Percentiles rank a stretch among this genome's conserved stretches.
Evolutionary conservation across 2,113 vertebrate species (phyloP).

Genomic region (Merops nubicus): DNA sequence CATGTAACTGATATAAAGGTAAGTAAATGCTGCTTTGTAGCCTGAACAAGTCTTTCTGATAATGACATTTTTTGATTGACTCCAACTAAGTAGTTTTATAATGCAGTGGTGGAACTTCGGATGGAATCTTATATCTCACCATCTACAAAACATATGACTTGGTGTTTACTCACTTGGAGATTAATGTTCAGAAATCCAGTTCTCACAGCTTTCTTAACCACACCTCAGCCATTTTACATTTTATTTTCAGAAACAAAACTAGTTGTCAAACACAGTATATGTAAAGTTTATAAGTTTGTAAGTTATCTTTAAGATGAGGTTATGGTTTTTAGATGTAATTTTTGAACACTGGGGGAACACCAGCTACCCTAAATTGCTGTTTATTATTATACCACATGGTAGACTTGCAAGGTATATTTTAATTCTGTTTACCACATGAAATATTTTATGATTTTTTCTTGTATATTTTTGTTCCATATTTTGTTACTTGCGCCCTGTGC

Average conservation of each 20-base stretch:
- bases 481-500: background rate
- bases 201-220: background rate
- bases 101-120: background rate
- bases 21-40: constrained; percentile 52
- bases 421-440: background rate
- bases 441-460: background rate
- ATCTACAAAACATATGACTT: background rate
- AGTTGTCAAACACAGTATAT: background rate
- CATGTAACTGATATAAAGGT: constrained; percentile 53
- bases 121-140: background rate
- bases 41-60: constrained; percentile 2
- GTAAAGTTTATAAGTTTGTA: background rate
- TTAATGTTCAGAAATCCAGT: background rate
- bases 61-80: background rate
- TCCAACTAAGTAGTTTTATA: background rate
- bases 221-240: background rate
- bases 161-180: background rate
- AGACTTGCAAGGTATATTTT: background rate
- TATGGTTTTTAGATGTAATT: background rate
- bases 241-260: background rate
- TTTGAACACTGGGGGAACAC: background rate
- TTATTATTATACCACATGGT: background rate
- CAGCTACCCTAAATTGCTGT: background rate
- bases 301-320: background rate
- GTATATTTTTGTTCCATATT: background rate